Conservation (phyloP, 2,113 vertebrate species). For the Vulpes ferrilata region DNA sequence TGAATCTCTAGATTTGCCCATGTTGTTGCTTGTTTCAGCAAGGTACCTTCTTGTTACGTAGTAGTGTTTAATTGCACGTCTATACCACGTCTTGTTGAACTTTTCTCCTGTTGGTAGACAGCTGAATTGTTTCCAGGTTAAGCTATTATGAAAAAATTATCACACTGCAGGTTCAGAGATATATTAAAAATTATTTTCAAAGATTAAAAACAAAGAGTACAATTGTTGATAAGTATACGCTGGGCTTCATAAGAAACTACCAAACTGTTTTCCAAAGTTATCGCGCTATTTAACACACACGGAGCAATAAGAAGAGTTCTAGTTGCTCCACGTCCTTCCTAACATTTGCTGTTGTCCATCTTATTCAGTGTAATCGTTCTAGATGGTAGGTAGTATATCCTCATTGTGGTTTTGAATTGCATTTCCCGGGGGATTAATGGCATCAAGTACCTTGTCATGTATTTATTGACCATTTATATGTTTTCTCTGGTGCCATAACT, state of each 20-base stretch:
- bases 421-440: background rate
- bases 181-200: too few species aligned
- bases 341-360: too few species aligned
- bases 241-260: background rate
- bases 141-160: background rate
- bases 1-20: background rate
- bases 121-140: background rate
- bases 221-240: background rate
- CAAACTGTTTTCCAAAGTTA: background rate
- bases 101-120: background rate
- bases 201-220: background rate
- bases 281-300: background rate
- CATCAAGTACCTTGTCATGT: fast-evolving
- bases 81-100: background rate
- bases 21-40: background rate
- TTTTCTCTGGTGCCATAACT: background rate
- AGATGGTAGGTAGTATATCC: too few species aligned
- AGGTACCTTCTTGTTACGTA: background rate
- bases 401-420: background rate
- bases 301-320: background rate
- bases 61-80: background rate
- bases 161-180: too few species aligned
- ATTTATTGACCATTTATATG: background rate
- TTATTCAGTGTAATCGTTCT: background rate
- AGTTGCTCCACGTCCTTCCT: background rate